phyloP scores from a whole-genome alignment of 1,140 invertebrate genomes.

The Zaprionus capensis region DNA sequence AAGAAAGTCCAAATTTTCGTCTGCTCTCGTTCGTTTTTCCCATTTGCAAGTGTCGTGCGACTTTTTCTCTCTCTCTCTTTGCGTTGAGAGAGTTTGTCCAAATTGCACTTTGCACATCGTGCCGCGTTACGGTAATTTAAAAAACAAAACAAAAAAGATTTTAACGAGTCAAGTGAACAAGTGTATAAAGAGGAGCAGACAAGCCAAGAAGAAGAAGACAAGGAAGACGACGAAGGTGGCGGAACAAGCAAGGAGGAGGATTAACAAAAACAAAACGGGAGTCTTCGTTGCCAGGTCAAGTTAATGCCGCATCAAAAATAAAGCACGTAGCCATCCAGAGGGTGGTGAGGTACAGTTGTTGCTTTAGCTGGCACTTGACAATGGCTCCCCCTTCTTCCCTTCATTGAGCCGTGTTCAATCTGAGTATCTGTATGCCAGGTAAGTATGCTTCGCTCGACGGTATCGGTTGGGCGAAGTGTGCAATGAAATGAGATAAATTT shows the following conservation, averaged over 20 bases:
- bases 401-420: not conserved
- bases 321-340: slow-evolving; percentile 68
- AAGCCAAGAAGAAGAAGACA: not conserved
- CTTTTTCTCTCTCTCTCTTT: slow-evolving; percentile 4
- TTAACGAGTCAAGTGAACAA: slow-evolving; percentile 55
- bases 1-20: slow-evolving; percentile 39
- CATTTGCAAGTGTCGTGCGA: not conserved
- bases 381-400: not conserved
- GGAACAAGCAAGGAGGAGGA: slow-evolving; percentile 10
- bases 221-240: not conserved
- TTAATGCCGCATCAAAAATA: slow-evolving; percentile 42
- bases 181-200: slow-evolving; percentile 27
- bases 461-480: slow-evolving; percentile 80
- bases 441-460: slow-evolving; percentile 82
- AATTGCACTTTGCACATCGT: slow-evolving; percentile 9
- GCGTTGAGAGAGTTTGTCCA: slow-evolving; percentile 11
- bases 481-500: slow-evolving; percentile 73
- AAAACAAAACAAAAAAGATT: not conserved
- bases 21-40: slow-evolving; percentile 8
- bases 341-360: slow-evolving; percentile 74
- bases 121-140: slow-evolving; percentile 2
- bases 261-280: not conserved
- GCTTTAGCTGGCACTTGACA: slow-evolving; percentile 60
- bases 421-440: slow-evolving; percentile 47
- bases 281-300: slow-evolving; percentile 27